Evolutionary conservation across 2,113 vertebrate genomes (phyloP), one percentile per base, ranked within the genome.

Genomic region (Rhinolophus sinicus): DNA sequence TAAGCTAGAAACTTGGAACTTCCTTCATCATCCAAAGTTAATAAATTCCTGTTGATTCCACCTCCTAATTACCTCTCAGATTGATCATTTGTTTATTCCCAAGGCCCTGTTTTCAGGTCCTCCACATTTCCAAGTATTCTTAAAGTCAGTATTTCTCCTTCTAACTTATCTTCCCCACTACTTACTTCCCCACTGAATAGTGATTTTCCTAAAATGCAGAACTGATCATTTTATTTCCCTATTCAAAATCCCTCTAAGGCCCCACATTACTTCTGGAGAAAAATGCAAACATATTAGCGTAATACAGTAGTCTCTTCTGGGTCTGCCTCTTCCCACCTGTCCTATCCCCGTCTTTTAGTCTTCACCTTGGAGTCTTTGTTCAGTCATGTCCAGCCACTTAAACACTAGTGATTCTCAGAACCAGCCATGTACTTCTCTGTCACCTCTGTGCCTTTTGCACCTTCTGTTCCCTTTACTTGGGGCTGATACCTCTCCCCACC

Each of bases 201-300:
- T 75, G 40, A 67, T 77, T 40, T 72, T 82, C 88, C 60, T 92
- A 65, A 81, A 38, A 62, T 77, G 50, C n/a, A 73, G 60, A 96
- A 30, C n/a, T 44, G 1, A 47, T 56, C 35, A 69, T 81, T 94
- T 96, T 80, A 52, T 96, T 70, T 58, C n/a, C 38, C 78, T 96
- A 6, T 87, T 83, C 83, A 62, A 86, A 82, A 77, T 86, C 4
- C 9, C n/a, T 56, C 13, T 15, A 72, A 76, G 35, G 19, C 4
- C n/a, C 62, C 56, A 30, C 21, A 18, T 88, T 92, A 62, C 40
- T 72, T 93, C 70, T 77, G 77, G 50, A 52, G 77, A 91, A 52
- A 81, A 91, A 77, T 72, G 35, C 24, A 64, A 26, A 52, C 21
- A 7, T 69, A 3, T n/a, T 89, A 92, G 52, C 28, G 30, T 81